Base-by-base conservation (phyloP, 2,797 vertebrate genomes). In the Tapirus indicus region DNA sequence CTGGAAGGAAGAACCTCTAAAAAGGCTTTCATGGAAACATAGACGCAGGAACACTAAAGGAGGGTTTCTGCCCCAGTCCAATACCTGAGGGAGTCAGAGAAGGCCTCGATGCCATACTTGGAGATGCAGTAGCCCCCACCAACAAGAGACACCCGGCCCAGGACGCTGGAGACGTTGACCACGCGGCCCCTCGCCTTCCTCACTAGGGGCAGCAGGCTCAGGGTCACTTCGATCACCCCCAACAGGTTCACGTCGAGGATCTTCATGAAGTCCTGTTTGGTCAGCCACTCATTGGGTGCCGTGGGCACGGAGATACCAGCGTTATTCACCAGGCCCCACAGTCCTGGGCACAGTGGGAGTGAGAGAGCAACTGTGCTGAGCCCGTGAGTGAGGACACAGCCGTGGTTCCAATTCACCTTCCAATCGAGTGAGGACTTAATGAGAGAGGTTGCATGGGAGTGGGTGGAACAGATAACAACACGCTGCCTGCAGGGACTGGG, bases 311-410 rank as follows among this genome's bases (percentile, higher is more conserved):
- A 1, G 1, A 85, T 23, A 0, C 98, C 98, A 0, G 98, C 98
- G 0, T 98, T 99, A 66, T 99, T 99, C 83, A 99, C 98, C 89
- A 99, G 90, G 3, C 98, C 98, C 98, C 98, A 99, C 35, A 99
- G 98, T 8, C 98, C 98, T 99, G 89, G 3, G 5, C 4, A 78
- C 1, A 77, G 20, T 2, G 16, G 27, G 21, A 5, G 17, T 2
- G 7, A 77, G 23, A 60, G 20, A 44, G n/a, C 62, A 10, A 47
- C n/a, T 27, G 13, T 7, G 32, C 16, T 38, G n/a, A 9, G 13
- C 7, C 35, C 23, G 7, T 27, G n/a, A 56, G n/a, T 21, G n/a
- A 29, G 16, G 44, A 47, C 18, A 27, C 47, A 21, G 6, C 1
- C 23, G 10, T 1, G 21, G 21, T 41, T 49, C 7, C 58, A 41